Base-by-base conservation (phyloP, 1,140 invertebrate species). In the Wiebesia pumilae region DNA sequence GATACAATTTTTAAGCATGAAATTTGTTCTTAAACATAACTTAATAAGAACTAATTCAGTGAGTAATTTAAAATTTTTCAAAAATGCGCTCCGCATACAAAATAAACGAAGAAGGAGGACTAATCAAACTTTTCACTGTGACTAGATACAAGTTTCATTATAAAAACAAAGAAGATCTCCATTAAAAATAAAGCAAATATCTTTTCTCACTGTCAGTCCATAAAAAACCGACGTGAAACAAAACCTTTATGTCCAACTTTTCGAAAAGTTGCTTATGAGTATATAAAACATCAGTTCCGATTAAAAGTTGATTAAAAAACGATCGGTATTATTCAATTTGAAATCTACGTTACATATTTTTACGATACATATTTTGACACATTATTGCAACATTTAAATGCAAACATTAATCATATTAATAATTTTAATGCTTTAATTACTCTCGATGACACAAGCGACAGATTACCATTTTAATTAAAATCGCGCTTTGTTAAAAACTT, bases 401-500 rank as follows among this genome's bases (percentile, higher is more conserved):
- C 4, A 71, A 69, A 21, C 33, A 21, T 71, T 38, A 21, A 71
- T 16, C 33, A 38, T 71, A 16, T 71, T 38, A 71, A 71, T 71
- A 71, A 71, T 71, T 71, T 38, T 21, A 71, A 38, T 38, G 19
- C 69, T 38, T 62, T 21, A 35, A 71, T 71, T 38, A 71, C 38
- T 43, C 19, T 40, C n/a, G 38, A 75, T 43, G 33, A 71, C 43
- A n/a, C 38, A 43, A n/a, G 0, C 38, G 43, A 75, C n/a, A 69
- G n/a, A 75, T 75, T 75, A 75, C 2, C 71, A 75, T 75, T 75
- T 75, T 75, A 75, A 75, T 75, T 75, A 75, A 75, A 75, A n/a
- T n/a, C 40, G 10, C 35, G 38, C 9, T n/a, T 75, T 43, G 24
- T 75, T 75, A 35, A 43, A 69, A 40, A 75, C 21, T n/a, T 43